Evolutionary conservation across 2,888 invertebrate species (phyloP).

Genomic region (Drosophila fulvimacula): DNA sequence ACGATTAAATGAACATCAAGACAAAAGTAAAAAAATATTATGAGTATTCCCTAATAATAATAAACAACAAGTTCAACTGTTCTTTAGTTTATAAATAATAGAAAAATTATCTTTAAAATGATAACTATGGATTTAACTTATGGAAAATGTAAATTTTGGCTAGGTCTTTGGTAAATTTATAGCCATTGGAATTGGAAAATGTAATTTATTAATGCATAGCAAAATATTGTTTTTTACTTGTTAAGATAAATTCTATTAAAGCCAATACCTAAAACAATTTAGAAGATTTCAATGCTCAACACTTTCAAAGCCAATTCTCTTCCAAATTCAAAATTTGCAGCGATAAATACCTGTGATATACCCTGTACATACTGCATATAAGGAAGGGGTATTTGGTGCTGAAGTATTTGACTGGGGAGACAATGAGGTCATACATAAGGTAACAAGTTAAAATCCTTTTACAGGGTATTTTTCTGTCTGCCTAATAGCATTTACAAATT

Average conservation of each 20-base stretch:
- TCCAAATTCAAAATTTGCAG: constrained; percentile 39
- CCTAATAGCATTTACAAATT: background rate
- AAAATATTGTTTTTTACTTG: background rate
- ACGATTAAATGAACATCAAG: background rate
- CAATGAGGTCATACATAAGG: background rate
- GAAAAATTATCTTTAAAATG: too few relatives aligned
- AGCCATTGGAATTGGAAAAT: too few relatives aligned
- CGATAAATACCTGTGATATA: constrained; percentile 28
- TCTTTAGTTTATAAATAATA: background rate
- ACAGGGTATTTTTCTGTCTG: constrained; percentile 9
- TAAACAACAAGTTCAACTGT: background rate
- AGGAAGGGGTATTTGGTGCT: too few relatives aligned
- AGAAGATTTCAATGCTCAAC: constrained; percentile 22
- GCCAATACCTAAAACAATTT: background rate
- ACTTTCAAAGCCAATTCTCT: constrained; percentile 35
- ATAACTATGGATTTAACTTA: too few relatives aligned
- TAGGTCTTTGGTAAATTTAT: too few relatives aligned
- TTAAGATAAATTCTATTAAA: background rate
- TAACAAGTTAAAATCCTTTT: background rate
- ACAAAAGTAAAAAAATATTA: background rate
- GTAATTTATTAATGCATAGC: too few relatives aligned
- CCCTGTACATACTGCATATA: constrained; percentile 1
- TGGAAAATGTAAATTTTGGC: too few relatives aligned
- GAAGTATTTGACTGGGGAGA: background rate
- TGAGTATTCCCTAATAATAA: background rate